phyloP scores from a whole-genome alignment of 2,888 invertebrate genomes.

The Melinopterus prodromus region DNA sequence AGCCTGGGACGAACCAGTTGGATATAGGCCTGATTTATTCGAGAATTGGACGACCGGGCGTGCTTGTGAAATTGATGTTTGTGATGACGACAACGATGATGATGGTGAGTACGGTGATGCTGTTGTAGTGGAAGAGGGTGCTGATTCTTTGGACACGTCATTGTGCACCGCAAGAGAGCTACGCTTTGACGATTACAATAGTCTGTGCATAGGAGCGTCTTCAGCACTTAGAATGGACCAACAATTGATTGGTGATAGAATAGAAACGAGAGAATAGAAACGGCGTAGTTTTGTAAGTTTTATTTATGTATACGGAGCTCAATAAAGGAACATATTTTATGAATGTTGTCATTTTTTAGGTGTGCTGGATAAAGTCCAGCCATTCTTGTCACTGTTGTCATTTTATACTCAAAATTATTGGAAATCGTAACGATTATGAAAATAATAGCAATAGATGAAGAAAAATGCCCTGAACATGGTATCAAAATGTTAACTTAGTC shows the following conservation, averaged over 20 bases:
- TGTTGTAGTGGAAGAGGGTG: neutral
- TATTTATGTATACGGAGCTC: neutral
- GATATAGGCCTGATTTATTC: slow-evolving; percentile 64
- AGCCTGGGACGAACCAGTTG: slow-evolving; percentile 65
- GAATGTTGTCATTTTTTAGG: neutral
- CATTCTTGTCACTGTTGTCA: too few relatives aligned
- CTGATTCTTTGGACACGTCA: neutral
- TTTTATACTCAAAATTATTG: too few relatives aligned
- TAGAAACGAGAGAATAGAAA: neutral
- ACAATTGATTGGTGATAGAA: neutral
- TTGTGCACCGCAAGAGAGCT: neutral
- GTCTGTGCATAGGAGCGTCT: neutral
- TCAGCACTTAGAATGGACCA: neutral
- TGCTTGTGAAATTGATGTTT: slow-evolving; percentile 23
- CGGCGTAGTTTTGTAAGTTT: neutral
- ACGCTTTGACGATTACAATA: neutral
- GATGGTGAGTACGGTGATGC: too few relatives aligned
- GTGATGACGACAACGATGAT: neutral
- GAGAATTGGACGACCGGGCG: slow-evolving; percentile 62
- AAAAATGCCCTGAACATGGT: too few relatives aligned
- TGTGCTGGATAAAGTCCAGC: too few relatives aligned
- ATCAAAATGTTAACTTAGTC: too few relatives aligned
- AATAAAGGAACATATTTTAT: neutral
- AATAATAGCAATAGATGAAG: too few relatives aligned
- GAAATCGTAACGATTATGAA: too few relatives aligned